Evolutionary conservation across 92 coral and sea anemone species (phyloP), one percentile per base, ranked within the genome.

Genomic region (Pocillopora grandis): DNA sequence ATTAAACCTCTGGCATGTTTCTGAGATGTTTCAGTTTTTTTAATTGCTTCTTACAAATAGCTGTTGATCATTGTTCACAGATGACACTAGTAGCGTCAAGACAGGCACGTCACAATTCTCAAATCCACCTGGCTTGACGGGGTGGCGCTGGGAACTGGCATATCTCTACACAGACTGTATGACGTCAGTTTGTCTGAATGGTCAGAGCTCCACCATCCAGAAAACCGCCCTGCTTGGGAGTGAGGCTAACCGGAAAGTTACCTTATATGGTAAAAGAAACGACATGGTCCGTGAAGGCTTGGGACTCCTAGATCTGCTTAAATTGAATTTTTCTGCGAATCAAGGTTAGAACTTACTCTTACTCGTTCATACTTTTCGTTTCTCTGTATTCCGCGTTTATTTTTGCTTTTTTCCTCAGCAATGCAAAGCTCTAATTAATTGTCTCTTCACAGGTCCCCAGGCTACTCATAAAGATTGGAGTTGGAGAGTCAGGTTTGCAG

Each of bases 141-240:
- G 96, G 78, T 97, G 99, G 99, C 92, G 97, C 83, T 97, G 99
- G 99, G 97, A 94, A 86, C 86, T 97, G 69, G 95, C 94, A 20
- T 94, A 90, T 79, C 92, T 90, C 61, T 94, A 90, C 82, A 90
- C 93, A 49, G 98, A 97, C 79, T 90, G 98, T 18, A 92, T 97
- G 94, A 91, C 97, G 82, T 90, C 92, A 33, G 86, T 94, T 1
- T 94, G 98, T 76, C 86, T 97, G 87, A 73, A 92, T 86, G 99
- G 99, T 37, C 88, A 78, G 89, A 92, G 91, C 60, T 89, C 99
- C n/a, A 69, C 66, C 80, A 93, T 94, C 59, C 99, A 94, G 83
- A 97, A 97, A 77, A 85, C 88, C 14, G 95, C 99, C 1, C 86
- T 97, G 21, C 87, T 97, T 60, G 99, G 99, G 27, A 85, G 90